Evolutionary conservation across 2,888 invertebrate species (phyloP).

Genomic region (Protonemura montana): DNA sequence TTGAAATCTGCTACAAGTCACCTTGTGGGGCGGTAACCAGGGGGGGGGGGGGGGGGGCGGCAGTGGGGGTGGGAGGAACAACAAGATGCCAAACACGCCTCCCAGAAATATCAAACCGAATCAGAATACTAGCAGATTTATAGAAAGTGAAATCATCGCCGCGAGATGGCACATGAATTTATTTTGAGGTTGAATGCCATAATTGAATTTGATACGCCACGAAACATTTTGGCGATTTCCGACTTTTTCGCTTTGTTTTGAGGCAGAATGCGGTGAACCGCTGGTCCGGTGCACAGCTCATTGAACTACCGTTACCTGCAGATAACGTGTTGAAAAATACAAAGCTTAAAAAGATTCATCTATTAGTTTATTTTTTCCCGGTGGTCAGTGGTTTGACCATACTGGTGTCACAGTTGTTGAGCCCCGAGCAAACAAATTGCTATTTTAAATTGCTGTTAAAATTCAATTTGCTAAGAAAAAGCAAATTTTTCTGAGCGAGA

Average conservation of each 20-base stretch:
- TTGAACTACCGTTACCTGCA: background rate
- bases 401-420: conserved; percentile 18
- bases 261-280: conserved; percentile 20
- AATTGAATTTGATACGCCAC: conserved; percentile 31
- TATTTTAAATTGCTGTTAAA: too few species aligned
- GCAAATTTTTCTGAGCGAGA: too few species aligned
- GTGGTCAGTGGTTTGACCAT: background rate
- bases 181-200: conserved; percentile 13
- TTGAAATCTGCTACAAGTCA: background rate
- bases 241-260: background rate
- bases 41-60: background rate
- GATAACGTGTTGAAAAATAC: background rate
- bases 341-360: background rate
- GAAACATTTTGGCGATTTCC: conserved; percentile 24
- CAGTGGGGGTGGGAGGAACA: conserved; percentile 15
- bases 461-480: too few species aligned
- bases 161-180: background rate
- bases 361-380: background rate
- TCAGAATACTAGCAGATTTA: background rate
- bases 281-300: background rate
- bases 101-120: background rate
- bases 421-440: background rate
- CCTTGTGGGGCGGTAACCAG: background rate
- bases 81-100: conserved; percentile 7
- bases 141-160: conserved; percentile 16